Conservation (phyloP, 2,888 invertebrate genomes). For the Brachylomia viminalis region DNA sequence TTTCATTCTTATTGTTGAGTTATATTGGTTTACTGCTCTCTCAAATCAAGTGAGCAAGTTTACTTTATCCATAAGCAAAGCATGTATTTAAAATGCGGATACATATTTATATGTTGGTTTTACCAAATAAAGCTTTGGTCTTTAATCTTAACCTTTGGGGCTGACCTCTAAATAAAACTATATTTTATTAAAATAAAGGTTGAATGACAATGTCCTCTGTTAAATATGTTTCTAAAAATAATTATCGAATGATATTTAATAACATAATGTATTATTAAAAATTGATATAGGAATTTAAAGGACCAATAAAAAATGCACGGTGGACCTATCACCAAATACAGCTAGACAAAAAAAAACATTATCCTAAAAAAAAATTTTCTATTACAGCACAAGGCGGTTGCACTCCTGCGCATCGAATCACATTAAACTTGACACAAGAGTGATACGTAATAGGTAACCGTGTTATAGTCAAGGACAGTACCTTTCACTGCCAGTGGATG, state of each 20-base stretch:
- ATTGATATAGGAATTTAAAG: not conserved
- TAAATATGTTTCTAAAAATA: not conserved
- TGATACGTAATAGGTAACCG: conserved; percentile 56
- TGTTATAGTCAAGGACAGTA: conserved; percentile 70
- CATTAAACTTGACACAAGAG: conserved; percentile 66
- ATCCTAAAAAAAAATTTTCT: not conserved
- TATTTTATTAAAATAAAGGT: conserved; percentile 13
- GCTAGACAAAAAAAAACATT: not conserved
- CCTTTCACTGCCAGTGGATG: conserved; percentile 72
- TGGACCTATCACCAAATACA: not conserved
- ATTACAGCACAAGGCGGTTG: not conserved
- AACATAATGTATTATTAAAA: not conserved
- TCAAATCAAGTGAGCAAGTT: not conserved
- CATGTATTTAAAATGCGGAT: conserved; percentile 1
- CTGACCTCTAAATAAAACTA: conserved; percentile 1
- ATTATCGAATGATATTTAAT: not conserved
- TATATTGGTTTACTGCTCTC: conserved; percentile 28
- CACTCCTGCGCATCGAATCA: conserved; percentile 41
- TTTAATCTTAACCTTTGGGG: conserved; percentile 26
- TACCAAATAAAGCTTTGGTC: not conserved
- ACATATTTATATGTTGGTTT: conserved; percentile 5
- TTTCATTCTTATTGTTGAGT: conserved; percentile 50
- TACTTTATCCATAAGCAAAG: not conserved
- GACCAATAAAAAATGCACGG: not conserved
- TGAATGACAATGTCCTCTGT: not conserved